Conservation (phyloP, 2,888 invertebrate species). For the Meta bourneti region DNA sequence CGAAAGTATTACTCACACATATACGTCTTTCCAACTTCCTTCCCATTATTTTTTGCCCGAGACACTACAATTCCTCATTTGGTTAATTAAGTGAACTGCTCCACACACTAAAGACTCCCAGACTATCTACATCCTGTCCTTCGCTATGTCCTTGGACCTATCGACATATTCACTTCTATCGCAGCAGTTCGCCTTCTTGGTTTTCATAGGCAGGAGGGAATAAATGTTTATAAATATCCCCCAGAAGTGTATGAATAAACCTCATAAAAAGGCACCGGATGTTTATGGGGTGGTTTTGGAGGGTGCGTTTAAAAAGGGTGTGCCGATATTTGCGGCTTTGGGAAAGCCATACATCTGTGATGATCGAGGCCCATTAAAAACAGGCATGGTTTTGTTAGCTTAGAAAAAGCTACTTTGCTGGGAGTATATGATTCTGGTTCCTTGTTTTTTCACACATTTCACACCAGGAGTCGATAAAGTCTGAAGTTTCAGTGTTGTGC, state of each 20-base stretch:
- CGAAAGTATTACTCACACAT: background rate
- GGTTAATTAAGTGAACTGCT: background rate
- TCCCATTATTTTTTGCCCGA: background rate
- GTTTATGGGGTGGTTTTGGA: slow-evolving; percentile 19
- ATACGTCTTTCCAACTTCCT: background rate
- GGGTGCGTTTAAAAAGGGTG: background rate
- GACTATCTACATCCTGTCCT: background rate
- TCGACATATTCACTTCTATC: background rate
- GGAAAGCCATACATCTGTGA: background rate
- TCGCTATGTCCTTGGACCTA: background rate
- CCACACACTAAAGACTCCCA: background rate
- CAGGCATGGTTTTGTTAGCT: background rate
- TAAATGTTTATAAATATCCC: slow-evolving; percentile 35
- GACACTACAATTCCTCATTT: too few species aligned
- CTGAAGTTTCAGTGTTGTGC: background rate
- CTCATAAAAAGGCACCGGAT: background rate
- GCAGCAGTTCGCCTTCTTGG: background rate
- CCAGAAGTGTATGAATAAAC: background rate
- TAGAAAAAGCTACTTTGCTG: background rate
- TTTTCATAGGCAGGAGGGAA: background rate
- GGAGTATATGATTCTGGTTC: background rate
- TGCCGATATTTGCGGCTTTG: background rate
- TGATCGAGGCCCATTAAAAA: too few species aligned
- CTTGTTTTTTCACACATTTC: background rate
- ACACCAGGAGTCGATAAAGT: background rate